Evolutionary conservation across 2,888 invertebrate species (phyloP), one percentile per base, ranked within the genome.

Genomic region (Vesta saturnalis): DNA sequence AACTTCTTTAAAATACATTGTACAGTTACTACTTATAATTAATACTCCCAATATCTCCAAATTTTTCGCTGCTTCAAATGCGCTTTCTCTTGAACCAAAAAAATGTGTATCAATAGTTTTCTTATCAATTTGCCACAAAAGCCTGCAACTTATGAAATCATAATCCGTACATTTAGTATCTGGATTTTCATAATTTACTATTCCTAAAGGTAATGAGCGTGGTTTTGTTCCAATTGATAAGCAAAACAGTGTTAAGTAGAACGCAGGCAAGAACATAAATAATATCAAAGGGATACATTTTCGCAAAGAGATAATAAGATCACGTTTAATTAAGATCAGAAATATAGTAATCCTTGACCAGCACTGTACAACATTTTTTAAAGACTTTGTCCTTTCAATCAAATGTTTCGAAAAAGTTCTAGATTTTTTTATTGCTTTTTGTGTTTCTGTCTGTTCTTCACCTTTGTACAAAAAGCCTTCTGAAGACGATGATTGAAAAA

Each of bases 391-490:
- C 10, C 21, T 14, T 47, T 39, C n/a, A n/a, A n/a, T n/a, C n/a
- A n/a, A n/a, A n/a, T n/a, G n/a, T n/a, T n/a, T n/a, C n/a, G n/a
- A n/a, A n/a, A n/a, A n/a, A n/a, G n/a, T n/a, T n/a, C n/a, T n/a
- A n/a, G n/a, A n/a, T n/a, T n/a, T n/a, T n/a, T n/a, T n/a, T n/a
- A n/a, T n/a, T n/a, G n/a, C n/a, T n/a, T n/a, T n/a, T n/a, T n/a
- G n/a, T n/a, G n/a, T n/a, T n/a, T n/a, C n/a, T n/a, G n/a, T n/a
- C n/a, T 57, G 49, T 14, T 67, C 63, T 15, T 67, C 70, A 15
- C 66, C 73, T 5, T 56, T 49, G 35, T 72, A 73, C 8, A 73
- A 19, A 60, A 73, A 73, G 10, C 73, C 73, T 63, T 72, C 73
- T 3, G 73, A 73, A n/a, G 65, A 64, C n/a, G n/a, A n/a, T n/a